Evolutionary conservation across 2,888 invertebrate genomes (phyloP), one percentile per base, ranked within the genome.

Genomic region (Agonopterix alstromeriana): DNA sequence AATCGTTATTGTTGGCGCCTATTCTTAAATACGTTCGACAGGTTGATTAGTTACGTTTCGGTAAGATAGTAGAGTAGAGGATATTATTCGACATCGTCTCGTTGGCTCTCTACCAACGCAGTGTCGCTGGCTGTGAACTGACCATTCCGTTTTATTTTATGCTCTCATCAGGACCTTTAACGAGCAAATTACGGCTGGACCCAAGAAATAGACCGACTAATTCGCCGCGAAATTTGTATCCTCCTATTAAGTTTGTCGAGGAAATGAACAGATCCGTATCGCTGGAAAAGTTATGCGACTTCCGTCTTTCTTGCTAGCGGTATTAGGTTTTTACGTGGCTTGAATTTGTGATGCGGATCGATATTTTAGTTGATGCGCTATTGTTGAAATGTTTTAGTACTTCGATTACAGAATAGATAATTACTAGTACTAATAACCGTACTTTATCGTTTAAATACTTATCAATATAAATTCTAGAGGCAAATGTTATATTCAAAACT

Each of bases 121-220:
- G 64, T 84, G 82, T 82, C 73, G 75, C 61, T 65, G 62, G 76
- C 61, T 64, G 63, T 61, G 66, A 64, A 68, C 62, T 73, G 76
- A 70, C 77, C 78, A 67, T 80, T 81, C 65, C 65, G 66, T 83
- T 85, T 85, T 82, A 82, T 85, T 86, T 82, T 79, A 85, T 77
- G 73, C 67, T 75, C 76, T 82, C 83, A 80, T 82, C 81, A 79
- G 77, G 72, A 77, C 73, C 74, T 74, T 77, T 76, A 68, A 68
- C 63, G 67, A 67, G 68, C 55, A 71, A 73, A 74, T 77, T 73
- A 75, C 67, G 58, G 61, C 45, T 53, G 48, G 52, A 56, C 55
- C 55, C 53, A 56, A 56, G 58, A 61, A 63, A 57, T 57, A 55
- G 56, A 57, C 55, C 47, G 48, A 49, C 51, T 54, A 55, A 57